Conservation (phyloP, 1,140 invertebrate species). For the Lysiphlebus fabarum region DNA sequence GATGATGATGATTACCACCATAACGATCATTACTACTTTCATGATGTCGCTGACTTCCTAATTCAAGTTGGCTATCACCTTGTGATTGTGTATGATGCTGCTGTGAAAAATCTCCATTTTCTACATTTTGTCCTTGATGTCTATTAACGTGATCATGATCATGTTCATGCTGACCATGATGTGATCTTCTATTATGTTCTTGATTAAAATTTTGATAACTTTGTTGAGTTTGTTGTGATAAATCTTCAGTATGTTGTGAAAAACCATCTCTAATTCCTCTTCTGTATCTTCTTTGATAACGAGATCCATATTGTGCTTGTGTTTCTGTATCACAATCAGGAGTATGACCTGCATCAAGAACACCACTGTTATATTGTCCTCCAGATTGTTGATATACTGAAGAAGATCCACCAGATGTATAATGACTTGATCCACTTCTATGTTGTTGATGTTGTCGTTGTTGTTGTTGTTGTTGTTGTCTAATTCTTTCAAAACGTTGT, state of each 20-base stretch:
- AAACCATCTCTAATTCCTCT: neutral
- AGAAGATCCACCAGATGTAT: neutral
- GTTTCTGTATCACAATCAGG: too few species aligned
- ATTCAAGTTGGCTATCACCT: neutral
- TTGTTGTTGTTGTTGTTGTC: neutral
- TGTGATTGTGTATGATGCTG: constrained; percentile 22
- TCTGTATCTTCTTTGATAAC: too few species aligned
- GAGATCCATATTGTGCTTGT: too few species aligned
- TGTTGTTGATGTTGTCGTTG: too few species aligned
- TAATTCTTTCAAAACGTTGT: neutral
- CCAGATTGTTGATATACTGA: neutral
- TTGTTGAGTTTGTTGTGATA: constrained; percentile 29
- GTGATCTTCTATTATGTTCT: constrained; percentile 7
- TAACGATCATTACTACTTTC: constrained; percentile 24
- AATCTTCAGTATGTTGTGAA: constrained; percentile 22
- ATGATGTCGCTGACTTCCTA: constrained; percentile 13
- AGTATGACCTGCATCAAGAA: neutral
- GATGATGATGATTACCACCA: neutral
- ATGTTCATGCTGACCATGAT: constrained; percentile 10
- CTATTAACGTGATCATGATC: constrained; percentile 13
- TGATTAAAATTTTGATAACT: constrained; percentile 9
- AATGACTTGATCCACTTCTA: neutral
- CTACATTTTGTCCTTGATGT: constrained; percentile 5
- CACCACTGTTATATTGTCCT: neutral
- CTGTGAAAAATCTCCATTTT: constrained; percentile 28